Conservation (phyloP, 2,113 vertebrate genomes). For the Conger conger region DNA sequence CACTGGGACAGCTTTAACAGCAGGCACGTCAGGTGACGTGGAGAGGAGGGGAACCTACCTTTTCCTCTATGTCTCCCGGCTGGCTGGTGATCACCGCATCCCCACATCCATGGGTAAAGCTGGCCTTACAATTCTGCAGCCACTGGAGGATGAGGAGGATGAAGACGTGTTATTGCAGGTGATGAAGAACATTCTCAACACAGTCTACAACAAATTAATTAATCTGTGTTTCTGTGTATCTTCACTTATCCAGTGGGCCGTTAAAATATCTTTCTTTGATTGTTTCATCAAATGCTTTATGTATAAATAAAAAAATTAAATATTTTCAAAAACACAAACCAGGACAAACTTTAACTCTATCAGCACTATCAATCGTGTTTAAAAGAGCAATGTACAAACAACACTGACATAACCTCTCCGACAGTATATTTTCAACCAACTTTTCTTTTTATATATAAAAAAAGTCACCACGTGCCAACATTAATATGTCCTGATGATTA, state of each 20-base stretch:
- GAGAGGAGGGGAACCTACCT: slow-evolving; percentile 70
- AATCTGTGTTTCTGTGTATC: not conserved
- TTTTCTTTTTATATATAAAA: not conserved
- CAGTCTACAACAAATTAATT: not conserved
- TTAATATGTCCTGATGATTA: not conserved
- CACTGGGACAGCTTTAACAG: not conserved
- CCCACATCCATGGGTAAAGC: slow-evolving; percentile 88
- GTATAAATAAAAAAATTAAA: no score
- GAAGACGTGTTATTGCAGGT: not conserved
- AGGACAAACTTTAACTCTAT: not conserved
- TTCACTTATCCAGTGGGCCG: not conserved
- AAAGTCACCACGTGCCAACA: not conserved
- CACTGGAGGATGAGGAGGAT: slow-evolving; percentile 69
- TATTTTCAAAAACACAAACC: no score
- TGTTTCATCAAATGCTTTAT: not conserved
- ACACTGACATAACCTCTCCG: not conserved
- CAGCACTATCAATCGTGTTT: not conserved
- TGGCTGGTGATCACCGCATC: slow-evolving; percentile 76
- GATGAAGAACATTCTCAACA: not conserved
- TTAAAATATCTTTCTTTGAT: not conserved
- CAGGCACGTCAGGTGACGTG: not conserved
- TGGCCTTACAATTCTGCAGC: slow-evolving; percentile 94
- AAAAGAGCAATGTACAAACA: not conserved
- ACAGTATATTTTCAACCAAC: not conserved
- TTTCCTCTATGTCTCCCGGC: slow-evolving; percentile 82